Conservation (phyloP, 2,797 vertebrate species). For the Tragelaphus eurycerus region DNA sequence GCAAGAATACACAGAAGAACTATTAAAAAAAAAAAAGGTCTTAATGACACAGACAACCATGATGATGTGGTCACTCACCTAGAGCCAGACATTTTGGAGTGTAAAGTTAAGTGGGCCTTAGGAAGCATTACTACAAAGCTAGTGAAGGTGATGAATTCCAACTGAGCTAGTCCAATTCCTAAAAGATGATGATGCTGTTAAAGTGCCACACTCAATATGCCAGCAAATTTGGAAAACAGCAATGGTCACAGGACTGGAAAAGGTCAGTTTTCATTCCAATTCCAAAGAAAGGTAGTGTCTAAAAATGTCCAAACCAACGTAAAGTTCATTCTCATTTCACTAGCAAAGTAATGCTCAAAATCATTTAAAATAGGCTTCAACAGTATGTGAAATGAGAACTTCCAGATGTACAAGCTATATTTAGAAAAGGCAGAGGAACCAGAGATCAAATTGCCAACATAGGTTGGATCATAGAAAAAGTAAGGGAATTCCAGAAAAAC, state of each 20-base stretch:
- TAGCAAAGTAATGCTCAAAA: background rate
- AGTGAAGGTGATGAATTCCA: background rate
- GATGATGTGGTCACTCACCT: background rate
- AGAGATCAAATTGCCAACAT: background rate
- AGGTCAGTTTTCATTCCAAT: background rate
- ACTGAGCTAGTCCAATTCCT: background rate
- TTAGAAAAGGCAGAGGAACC: background rate
- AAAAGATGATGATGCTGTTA: background rate
- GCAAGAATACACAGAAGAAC: background rate
- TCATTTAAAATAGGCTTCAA: background rate
- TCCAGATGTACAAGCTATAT: background rate
- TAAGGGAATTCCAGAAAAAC: background rate
- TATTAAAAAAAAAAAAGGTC: background rate
- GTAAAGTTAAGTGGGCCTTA: background rate
- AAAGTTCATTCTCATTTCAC: background rate
- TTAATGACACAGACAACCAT: background rate
- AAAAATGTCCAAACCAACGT: background rate
- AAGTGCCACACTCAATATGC: background rate
- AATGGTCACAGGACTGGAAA: background rate
- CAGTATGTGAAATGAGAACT: background rate
- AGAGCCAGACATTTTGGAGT: background rate
- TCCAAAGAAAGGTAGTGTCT: background rate
- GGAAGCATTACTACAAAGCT: background rate
- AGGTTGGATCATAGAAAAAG: background rate
- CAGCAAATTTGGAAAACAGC: background rate